Evolutionary conservation across 1,140 invertebrate genomes (phyloP), one percentile per base, ranked within the genome.

Genomic region (Brachionus asplanchnoidis): DNA sequence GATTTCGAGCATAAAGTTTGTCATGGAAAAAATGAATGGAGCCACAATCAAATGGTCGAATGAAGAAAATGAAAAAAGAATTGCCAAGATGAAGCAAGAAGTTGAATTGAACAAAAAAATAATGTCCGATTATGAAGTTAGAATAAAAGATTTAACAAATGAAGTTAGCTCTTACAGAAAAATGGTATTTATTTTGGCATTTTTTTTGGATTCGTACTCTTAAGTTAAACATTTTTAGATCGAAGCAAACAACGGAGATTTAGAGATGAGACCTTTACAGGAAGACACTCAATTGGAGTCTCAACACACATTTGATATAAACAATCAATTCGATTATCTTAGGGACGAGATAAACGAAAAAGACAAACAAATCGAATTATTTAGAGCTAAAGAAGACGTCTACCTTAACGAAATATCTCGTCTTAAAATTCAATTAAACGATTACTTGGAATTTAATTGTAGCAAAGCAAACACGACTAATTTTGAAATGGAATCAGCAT

Each of bases 21-120:
- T 77, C 11, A 77, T 77, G 73, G 73, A 77, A 77, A 77, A 77
- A 50, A 77, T 77, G 40, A 77, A 77, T 50, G 3, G 20, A 12
- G 73, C 73, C 11, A 17, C 73, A 14, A 53, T 77, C 4, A 77
- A 77, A 50, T 77, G 73, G 73, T 77, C 73, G 11, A 77, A 77
- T 77, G 73, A 77, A 77, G 73, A 77, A 77, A 26, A 50, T 26
- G 73, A 77, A 4, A 77, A 50, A 26, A 77, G 53, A 50, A 12
- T 77, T 28, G 7, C 4, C 26, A 77, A 77, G 50, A 28, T 77
- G 23, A 77, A 77, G 26, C 73, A 77, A 77, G 73, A 77, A 50
- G 8, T 77, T 26, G 68, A 73, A 17, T 73, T 73, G 36, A 73
- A 40, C 20, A 73, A 73, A 20, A 73, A 42, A 73, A 73, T 40